Evolutionary conservation across 1,140 invertebrate genomes (phyloP).

Genomic region (Pemphigus obesinymphae): DNA sequence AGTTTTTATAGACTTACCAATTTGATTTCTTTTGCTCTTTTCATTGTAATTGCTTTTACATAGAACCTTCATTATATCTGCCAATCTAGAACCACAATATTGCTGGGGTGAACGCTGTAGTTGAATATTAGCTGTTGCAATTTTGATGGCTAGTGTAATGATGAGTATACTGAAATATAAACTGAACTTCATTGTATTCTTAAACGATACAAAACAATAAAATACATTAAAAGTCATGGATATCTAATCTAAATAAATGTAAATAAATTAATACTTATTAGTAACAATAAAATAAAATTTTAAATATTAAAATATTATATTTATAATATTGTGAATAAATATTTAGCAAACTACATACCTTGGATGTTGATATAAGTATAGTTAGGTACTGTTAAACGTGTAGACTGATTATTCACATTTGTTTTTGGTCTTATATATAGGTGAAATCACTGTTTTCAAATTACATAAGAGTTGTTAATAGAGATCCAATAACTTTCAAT

Average conservation of each 20-base stretch:
- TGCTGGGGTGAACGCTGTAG: background rate
- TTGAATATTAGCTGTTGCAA: background rate
- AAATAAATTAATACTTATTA: background rate
- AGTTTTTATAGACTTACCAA: background rate
- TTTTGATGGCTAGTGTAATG: background rate
- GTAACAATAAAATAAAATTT: background rate
- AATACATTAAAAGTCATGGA: background rate
- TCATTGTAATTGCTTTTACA: slow-evolving; percentile 1
- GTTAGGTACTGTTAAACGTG: background rate
- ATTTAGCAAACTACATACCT: background rate
- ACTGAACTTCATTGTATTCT: slow-evolving; percentile 26
- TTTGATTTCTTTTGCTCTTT: background rate
- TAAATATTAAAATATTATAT: background rate
- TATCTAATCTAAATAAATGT: background rate
- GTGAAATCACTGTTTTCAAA: background rate
- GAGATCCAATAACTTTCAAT: background rate
- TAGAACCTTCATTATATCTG: background rate
- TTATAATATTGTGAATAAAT: background rate
- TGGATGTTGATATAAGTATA: background rate
- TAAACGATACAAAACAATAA: background rate
- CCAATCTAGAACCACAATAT: slow-evolving; percentile 22
- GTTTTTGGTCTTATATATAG: background rate
- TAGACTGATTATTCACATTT: background rate
- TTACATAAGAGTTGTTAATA: background rate
- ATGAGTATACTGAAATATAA: background rate